Conservation (phyloP, 2,888 invertebrate species). For the Napeogenes inachia region DNA sequence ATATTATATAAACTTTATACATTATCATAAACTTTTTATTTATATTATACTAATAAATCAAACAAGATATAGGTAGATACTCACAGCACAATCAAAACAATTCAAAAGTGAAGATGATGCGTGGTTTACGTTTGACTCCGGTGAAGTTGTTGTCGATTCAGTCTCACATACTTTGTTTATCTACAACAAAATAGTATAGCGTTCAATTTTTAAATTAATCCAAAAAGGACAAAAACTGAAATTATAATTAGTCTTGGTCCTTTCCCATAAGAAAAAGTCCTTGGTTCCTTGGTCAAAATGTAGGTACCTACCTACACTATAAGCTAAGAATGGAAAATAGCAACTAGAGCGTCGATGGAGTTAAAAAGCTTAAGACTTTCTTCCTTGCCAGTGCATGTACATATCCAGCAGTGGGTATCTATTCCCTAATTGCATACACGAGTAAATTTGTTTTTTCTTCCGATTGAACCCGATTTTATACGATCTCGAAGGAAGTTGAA, state of each 20-base stretch:
- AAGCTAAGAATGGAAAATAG: too few relatives aligned
- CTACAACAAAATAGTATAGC: slow-evolving; percentile 29
- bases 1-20: too few relatives aligned
- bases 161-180: slow-evolving; percentile 35
- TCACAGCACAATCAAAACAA: slow-evolving; percentile 66
- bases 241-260: too few relatives aligned
- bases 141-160: slow-evolving; percentile 23
- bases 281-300: too few relatives aligned
- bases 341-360: too few relatives aligned
- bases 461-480: neutral
- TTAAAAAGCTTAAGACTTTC: too few relatives aligned
- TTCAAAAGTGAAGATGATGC: slow-evolving; percentile 51
- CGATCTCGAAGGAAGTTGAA: slow-evolving; percentile 1
- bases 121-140: slow-evolving; percentile 31
- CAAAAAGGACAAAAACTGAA: neutral
- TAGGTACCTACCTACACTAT: too few relatives aligned
- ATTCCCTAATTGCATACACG: neutral
- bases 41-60: too few relatives aligned
- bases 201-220: slow-evolving; percentile 1
- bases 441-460: neutral
- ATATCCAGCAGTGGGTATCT: too few relatives aligned
- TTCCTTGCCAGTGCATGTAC: too few relatives aligned
- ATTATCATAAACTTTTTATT: too few relatives aligned
- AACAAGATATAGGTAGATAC: slow-evolving; percentile 26
- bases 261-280: too few relatives aligned